phyloP scores from a whole-genome alignment of 2,888 invertebrate species.

The Lumbricus terrestris region DNA sequence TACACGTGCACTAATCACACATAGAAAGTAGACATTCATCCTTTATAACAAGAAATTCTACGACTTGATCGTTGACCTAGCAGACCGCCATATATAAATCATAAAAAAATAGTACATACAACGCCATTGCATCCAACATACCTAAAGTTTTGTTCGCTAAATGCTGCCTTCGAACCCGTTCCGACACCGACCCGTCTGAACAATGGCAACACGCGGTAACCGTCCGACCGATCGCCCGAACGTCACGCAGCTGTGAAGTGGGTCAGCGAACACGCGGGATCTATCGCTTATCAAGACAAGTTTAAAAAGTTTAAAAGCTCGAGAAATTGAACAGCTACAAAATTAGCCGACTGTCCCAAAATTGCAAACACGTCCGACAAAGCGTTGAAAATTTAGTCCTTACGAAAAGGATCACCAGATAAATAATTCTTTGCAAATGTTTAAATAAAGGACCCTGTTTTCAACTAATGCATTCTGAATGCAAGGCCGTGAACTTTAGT shows the following conservation, averaged over 20 bases:
- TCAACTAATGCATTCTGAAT: not conserved
- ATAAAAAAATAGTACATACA: not conserved
- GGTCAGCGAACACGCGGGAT: not conserved
- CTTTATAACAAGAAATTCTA: not conserved
- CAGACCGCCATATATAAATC: not conserved
- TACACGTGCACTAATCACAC: not conserved
- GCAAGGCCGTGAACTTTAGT: not conserved
- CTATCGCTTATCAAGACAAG: not conserved
- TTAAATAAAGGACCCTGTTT: too few species aligned
- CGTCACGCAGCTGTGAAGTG: not conserved
- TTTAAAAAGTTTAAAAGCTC: too few species aligned
- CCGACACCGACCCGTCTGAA: not conserved
- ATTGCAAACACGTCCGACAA: not conserved
- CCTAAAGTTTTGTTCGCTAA: not conserved
- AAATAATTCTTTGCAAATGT: not conserved
- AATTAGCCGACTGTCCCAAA: not conserved
- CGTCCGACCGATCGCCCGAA: not conserved
- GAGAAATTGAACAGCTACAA: not conserved
- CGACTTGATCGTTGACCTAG: not conserved
- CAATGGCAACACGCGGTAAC: conserved; percentile 3
- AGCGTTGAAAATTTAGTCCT: not conserved
- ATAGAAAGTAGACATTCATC: not conserved
- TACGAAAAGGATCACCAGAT: not conserved
- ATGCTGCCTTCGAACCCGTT: too few species aligned
- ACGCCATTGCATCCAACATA: not conserved